Base-by-base conservation (phyloP, 2,113 vertebrate species). In the Manacus vitellinus region DNA sequence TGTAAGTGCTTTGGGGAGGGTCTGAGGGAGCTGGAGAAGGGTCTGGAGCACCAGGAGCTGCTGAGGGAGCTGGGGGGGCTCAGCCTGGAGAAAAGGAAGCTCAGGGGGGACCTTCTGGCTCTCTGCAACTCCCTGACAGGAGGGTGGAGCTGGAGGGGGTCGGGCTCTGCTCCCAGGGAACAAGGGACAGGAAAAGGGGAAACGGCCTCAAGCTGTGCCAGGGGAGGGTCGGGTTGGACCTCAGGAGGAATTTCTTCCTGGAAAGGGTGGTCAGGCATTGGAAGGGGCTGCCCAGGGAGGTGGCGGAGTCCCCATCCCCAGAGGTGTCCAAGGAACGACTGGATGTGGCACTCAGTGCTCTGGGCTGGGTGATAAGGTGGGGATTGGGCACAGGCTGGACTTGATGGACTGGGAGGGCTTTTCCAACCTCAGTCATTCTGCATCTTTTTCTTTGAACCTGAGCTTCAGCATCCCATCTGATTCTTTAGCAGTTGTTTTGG, bases 251-350 rank as follows among this genome's bases (percentile, higher is more conserved):
- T 71, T 54, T 39, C 55, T 2, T 4, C 19, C 23, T 62, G 47
- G 65, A 62, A 70, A 44, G 39, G 39, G 12, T 0, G 18, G 0
- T 28, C 27, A 62, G 73, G 39, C 0, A 0, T 1, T 37, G 55
- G 63, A 0, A 41, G 33, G 54, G 9, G 25, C 2, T 56, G 49
- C 75, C 58, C 58, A 12, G 49, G 66, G 21, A 21, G 21, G 30
- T 1, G 13, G 13, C 63, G 75, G 10, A 30, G 35, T 72, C 0
- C 30, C 24, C 56, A 14, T n/a, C 8, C 39, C 85, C 80, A 66
- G 41, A 39, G 28, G 15, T 44, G 55, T 0, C 27, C 33, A 1
- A 1, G 84, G 63, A 9, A 37, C 0, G 0, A 1, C n/a, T 70
- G 65, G 47, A 30, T 2, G 24, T 55, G 65, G 10, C 47, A 46